Base-by-base conservation (phyloP, 2,888 invertebrate genomes). In the Nymphalis c-album region DNA sequence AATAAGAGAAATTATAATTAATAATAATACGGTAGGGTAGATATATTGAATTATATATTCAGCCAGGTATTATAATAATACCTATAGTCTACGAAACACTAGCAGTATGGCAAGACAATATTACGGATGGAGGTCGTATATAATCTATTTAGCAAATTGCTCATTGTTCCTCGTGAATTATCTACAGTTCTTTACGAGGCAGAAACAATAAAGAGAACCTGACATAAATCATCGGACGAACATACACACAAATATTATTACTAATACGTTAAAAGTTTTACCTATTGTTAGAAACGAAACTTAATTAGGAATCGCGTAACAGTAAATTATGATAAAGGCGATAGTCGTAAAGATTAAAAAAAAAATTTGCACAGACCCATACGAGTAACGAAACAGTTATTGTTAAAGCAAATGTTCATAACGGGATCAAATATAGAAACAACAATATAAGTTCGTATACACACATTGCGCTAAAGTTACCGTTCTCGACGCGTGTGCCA, bases 21-120 rank as follows among this genome's bases (percentile, higher is more conserved):
- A 53, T 26, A 47, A 7, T 53, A 58, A 61, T 61, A 60, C 50
- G 60, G 53, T 55, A 67, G 26, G 61, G 53, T 51, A 59, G 48
- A 55, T 53, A 63, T 68, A 67, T 60, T 71, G 65, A 60, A 71
- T 51, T 65, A 35, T 71, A 64, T 63, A 63, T 68, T 69, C 64
- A 68, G 59, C 40, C 77, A 84, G 87, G 86, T 85, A 86, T 78
- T 72, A 68, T n/a, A n/a, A 17, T 61, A 68, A 84, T 86, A 88
- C 85, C 84, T 86, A 85, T 78, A 84, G 80, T 81, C 87, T 88
- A 88, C 83, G 82, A 85, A 86, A 88, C 81, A 86, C 90, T 90
- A 90, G 86, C 81, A 84, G 83, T 88, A 91, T 92, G 92, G 92
- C 92, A 92, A 92, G 91, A 91, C 90, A 89, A 87, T 88, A 87